Evolutionary conservation across 2,113 vertebrate genomes (phyloP).

Genomic region (Monopterus albus): DNA sequence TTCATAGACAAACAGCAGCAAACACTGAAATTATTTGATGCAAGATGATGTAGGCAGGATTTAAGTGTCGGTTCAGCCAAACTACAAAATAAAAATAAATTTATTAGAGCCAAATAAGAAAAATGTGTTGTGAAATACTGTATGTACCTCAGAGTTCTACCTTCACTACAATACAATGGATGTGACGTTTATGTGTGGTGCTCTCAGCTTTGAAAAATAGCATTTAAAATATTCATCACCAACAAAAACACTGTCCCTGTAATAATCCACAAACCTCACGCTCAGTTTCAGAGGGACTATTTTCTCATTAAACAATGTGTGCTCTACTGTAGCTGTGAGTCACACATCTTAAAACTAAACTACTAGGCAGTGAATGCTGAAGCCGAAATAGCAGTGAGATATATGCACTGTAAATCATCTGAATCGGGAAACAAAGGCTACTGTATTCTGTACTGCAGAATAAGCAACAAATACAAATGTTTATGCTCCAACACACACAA

Average conservation of each 20-base stretch:
- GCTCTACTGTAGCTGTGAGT: background rate
- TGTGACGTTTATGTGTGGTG: background rate
- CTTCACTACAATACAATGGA: background rate
- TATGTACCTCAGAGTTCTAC: background rate
- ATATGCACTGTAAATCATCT: background rate
- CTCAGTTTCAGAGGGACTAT: background rate
- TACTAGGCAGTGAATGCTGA: background rate
- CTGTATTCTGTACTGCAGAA: background rate
- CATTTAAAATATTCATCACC: conserved; percentile 1
- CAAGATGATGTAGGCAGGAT: background rate
- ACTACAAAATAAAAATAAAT: background rate
- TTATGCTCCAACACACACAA: background rate
- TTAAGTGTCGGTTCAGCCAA: background rate
- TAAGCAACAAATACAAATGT: background rate
- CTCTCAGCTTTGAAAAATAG: conserved; percentile 3
- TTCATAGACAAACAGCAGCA: background rate
- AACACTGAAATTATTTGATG: background rate
- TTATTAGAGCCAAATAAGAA: too few species aligned
- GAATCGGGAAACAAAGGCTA: background rate
- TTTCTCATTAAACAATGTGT: background rate
- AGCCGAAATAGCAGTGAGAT: background rate
- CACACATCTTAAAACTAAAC: background rate
- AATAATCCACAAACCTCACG: conserved; percentile 12
- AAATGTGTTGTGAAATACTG: too few species aligned
- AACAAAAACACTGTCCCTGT: conserved; percentile 1